These are phyloP conservation scores for Sebastes reedi DNA, from an alignment of 2,797 vertebrate species.

Conservation along the genomic window DNA sequence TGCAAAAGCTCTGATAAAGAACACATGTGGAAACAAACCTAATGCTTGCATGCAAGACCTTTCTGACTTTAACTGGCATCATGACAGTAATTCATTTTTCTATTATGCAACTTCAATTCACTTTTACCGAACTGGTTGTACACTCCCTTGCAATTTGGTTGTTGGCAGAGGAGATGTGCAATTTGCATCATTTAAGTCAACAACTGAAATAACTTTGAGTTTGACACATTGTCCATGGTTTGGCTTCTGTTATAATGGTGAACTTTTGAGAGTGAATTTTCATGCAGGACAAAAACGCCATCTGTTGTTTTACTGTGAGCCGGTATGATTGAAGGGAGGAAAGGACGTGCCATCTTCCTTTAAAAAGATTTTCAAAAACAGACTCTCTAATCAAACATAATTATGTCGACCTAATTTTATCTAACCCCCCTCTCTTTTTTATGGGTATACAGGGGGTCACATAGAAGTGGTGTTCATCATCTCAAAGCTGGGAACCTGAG, in stretches of 20 bases:
- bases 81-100: neutral
- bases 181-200: neutral
- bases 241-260: neutral
- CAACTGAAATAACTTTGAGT: neutral
- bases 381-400: conserved; percentile 4
- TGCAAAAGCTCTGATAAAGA: neutral
- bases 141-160: neutral
- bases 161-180: neutral
- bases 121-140: neutral
- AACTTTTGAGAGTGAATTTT: neutral
- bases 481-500: no score
- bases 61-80: neutral
- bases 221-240: neutral
- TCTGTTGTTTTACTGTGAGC: neutral
- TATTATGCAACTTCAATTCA: neutral
- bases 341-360: neutral
- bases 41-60: neutral
- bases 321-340: neutral
- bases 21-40: neutral
- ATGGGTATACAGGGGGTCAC: no score
- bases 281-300: neutral
- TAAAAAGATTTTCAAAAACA: neutral
- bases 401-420: conserved; percentile 11
- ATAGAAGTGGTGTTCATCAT: no score
- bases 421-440: conserved; percentile 3